A percentile compares a stretch with the other conserved stretches of the same genome.
Evolutionary conservation across 2,797 vertebrate genomes (phyloP).

Genomic region (Erpetoichthys calabaricus): DNA sequence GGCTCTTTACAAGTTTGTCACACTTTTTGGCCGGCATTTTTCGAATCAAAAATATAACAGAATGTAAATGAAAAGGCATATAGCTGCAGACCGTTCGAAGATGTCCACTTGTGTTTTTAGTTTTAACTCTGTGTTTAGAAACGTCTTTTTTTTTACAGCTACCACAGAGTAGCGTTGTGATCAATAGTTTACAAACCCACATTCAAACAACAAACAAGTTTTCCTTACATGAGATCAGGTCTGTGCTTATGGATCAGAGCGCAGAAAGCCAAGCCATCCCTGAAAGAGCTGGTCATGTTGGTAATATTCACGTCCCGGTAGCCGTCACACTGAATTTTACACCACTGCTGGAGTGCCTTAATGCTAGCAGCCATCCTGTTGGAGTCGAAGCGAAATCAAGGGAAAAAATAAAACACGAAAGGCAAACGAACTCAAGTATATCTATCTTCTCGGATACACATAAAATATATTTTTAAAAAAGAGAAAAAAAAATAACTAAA

Average conservation of each 20-base stretch:
- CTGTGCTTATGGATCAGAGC: slow-evolving; percentile 86
- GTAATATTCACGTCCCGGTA: slow-evolving; percentile 72
- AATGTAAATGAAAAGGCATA: too few relatives aligned
- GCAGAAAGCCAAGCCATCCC: slow-evolving; percentile 86
- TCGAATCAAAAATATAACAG: too few relatives aligned
- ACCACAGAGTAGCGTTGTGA: too few relatives aligned
- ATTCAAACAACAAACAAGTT: too few relatives aligned
- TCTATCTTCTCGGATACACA: neutral
- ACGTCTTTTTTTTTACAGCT: too few relatives aligned
- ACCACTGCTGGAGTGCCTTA: slow-evolving; percentile 85
- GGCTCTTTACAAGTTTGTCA: too few relatives aligned
- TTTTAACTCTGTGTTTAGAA: too few relatives aligned
- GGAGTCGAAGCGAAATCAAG: neutral
- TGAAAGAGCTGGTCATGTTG: slow-evolving; percentile 95
- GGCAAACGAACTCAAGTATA: neutral
- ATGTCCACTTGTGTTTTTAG: too few relatives aligned
- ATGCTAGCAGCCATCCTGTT: slow-evolving; percentile 68
- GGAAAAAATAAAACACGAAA: neutral
- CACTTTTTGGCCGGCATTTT: too few relatives aligned
- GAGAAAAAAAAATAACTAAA: neutral
- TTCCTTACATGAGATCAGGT: slow-evolving; percentile 85
- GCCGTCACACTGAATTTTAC: slow-evolving; percentile 72
- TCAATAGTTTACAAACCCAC: too few relatives aligned
- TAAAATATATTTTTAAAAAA: neutral
- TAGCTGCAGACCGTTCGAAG: too few relatives aligned